Evolutionary conservation across 2,888 invertebrate genomes (phyloP), one percentile per base, ranked within the genome.

Genomic region (Allygus modestus): DNA sequence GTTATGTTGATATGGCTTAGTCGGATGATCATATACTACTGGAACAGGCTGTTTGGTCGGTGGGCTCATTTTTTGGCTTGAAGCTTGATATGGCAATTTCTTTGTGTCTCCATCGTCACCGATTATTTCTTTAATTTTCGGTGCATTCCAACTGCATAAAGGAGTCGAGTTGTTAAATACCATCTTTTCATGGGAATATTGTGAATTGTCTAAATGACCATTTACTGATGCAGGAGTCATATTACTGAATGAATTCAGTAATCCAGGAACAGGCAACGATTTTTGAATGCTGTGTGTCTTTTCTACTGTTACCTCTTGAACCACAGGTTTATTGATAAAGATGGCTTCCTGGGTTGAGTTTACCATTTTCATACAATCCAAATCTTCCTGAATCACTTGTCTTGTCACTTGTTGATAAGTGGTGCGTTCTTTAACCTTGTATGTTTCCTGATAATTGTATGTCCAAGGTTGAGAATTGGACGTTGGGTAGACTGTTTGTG

Each of bases 391-490:
- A 26, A 85, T 81, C 23, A 86, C 84, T 69, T 86, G 85, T 33
- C 84, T 83, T 11, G 86, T 85, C 15, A 86, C 84, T 26, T 86
- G 75, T 65, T 87, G 87, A 58, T 85, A 87, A 17, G 87, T 83
- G 5, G 85, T 84, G 17, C 84, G 86, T 58, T 86, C 85, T 37
- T 86, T 87, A 37, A 84, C 77, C 54, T 87, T 86, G 31, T 84
- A 82, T 7, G 85, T 79, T n/a, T 87, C 86, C 69, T 87, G 87
- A 58, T 85, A 86, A 69, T 86, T 87, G 58, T 85, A 86, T n/a
- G 86, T 85, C 86, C 87, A 87, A 4, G 86, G 85, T 54, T 41
- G 75, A 37, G 75, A 20, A 26, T 15, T 23, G 17, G 73, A 1
- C 0, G 83, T 9, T 43, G 82, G 54, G 71, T 83, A 83, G 5